Conservation (phyloP, 2,797 vertebrate species). For the Poecilia picta region DNA sequence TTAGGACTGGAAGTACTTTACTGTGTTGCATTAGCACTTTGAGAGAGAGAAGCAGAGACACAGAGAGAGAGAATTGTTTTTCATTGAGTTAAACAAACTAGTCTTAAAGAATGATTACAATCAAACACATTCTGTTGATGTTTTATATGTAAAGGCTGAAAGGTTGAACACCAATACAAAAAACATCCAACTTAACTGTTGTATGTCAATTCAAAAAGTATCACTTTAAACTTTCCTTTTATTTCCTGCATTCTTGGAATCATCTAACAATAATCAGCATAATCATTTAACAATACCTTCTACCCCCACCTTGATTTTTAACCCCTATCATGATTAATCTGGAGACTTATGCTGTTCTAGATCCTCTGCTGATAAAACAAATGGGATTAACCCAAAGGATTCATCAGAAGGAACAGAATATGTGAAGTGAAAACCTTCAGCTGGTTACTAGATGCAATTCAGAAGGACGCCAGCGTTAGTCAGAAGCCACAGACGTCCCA, state of each 20-base stretch:
- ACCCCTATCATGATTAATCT: background rate
- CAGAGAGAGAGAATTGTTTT: background rate
- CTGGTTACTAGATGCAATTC: background rate
- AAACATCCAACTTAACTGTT: background rate
- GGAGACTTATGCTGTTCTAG: background rate
- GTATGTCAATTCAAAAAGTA: background rate
- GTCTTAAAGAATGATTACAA: background rate
- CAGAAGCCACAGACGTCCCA: slow-evolving; percentile 14
- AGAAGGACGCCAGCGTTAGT: background rate
- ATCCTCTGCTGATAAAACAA: background rate
- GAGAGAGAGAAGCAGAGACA: too few relatives aligned
- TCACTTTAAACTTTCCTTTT: background rate
- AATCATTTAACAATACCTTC: background rate
- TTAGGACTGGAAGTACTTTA: too few relatives aligned
- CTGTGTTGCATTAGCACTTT: too few relatives aligned
- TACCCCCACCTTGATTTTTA: background rate
- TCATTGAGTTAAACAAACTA: background rate
- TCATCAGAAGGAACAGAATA: background rate
- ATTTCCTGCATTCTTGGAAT: background rate
- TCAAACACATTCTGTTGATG: background rate
- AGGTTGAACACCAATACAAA: background rate
- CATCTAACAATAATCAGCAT: background rate
- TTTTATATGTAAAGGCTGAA: background rate
- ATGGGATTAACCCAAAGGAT: background rate
- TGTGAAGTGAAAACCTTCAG: background rate